Evolutionary conservation across 2,888 invertebrate genomes (phyloP), one percentile per base, ranked within the genome.

Genomic region (Synanthedon formicaeformis): DNA sequence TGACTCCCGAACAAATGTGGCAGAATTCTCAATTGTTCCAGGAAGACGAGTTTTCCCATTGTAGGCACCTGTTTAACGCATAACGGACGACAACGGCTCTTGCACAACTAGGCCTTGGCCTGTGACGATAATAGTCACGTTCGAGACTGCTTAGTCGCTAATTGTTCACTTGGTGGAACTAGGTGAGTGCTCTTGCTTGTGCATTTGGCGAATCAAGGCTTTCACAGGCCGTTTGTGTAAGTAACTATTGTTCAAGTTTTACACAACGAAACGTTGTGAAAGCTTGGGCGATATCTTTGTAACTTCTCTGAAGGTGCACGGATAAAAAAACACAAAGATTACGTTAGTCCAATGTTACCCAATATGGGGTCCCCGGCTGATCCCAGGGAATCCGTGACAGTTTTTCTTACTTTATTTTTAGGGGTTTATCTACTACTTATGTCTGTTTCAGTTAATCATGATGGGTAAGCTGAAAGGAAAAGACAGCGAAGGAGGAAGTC

Each of bases 71-170:
- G 68, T 64, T 67, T 63, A 63, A 59, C 67, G 66, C 60, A 65
- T 81, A 81, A 78, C 80, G 80, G 79, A 62, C 66, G 64, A 63
- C 72, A 77, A 80, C 76, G 78, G 78, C 73, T 78, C 79, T 77
- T 74, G 78, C 75, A 80, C 78, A 80, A 75, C 67, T 75, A 71
- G 75, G 77, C 69, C 73, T 76, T 66, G 64, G 62, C 62, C 66
- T 67, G 69, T 67, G 69, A 61, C 63, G 61, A 63, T 65, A 62
- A 69, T 69, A 62, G 67, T 70, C 72, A 71, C 68, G 73, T 71
- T 64, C 63, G 59, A 61, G 57, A 59, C 65, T 62, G 65, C 57
- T 66, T 62, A 48, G 51, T 50, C 50, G 52, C 55, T 57, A 59
- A 57, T 55, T 56, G 55, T 55, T 50, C 41, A 45, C 41, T 13